Base-by-base conservation (phyloP, 2,888 invertebrate species). In the Leptinotarsa juncta region DNA sequence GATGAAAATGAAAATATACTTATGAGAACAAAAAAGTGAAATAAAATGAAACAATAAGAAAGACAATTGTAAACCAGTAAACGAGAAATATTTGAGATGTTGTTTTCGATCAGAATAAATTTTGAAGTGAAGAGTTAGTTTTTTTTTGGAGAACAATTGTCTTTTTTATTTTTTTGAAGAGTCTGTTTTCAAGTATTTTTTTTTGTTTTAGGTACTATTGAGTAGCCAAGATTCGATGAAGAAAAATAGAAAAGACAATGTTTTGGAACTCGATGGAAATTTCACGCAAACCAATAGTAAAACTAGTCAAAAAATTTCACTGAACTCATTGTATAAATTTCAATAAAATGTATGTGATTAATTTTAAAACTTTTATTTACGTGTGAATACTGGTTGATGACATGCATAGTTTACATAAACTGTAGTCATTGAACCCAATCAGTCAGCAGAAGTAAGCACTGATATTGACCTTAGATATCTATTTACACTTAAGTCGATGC, bases 131-230 rank as follows among this genome's bases (percentile, higher is more conserved):
- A 32, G 5, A 57, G 16, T 20, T 10, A 12, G 16, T 72, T 68
- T 57, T 23, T n/a, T 69, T 68, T 65, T 66, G 2, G 67, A 71
- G 10, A 67, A 73, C 77, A 79, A 78, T 81, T 80, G 81, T 80
- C 79, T 80, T 79, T 79, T 80, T 79, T 78, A 80, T 80, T 80
- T 73, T 79, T 76, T 79, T 72, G 74, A 66, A 65, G 67, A 68
- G 18, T 53, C 65, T 68, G 67, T 73, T 20, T 51, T 42, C 20
- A 71, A 62, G 48, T 68, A 67, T 51, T 79, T 75, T 75, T n/a
- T 70, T 80, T 76, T 80, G 78, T 80, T 80, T 77, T 77, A 80
- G 80, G 78, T 72, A 23, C 71, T 76, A 73, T 62, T 77, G 50
- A 65, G 62, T 55, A 16, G 53, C 50, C 51, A 67, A 50, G 48